Percentiles rank a stretch among this genome's conserved stretches.
Conservation (phyloP, 2,113 vertebrate genomes). For the Astur gentilis region DNA sequence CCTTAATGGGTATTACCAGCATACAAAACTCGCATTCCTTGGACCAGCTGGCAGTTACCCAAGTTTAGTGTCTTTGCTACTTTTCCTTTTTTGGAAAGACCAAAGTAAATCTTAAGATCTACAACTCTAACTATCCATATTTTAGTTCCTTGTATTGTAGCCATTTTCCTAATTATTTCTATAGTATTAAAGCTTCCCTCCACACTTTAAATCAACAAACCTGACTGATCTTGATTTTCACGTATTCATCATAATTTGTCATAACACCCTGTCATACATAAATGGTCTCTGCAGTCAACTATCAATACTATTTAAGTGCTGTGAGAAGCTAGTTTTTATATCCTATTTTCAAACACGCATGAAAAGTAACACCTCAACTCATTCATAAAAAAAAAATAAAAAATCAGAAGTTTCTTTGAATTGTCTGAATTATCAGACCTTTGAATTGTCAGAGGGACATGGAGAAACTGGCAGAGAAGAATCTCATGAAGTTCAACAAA, state of each 20-base stretch:
- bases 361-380: not conserved
- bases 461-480: not conserved
- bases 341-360: not conserved
- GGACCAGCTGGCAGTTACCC: not conserved
- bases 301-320: not conserved
- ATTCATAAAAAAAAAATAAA: not conserved
- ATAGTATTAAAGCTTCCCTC: not conserved
- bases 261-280: rapidly evolving
- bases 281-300: not conserved
- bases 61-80: not conserved
- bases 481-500: not conserved
- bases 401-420: not conserved
- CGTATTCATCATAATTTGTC: not conserved
- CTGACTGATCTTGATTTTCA: not conserved
- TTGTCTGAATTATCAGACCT: not conserved
- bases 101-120: not conserved
- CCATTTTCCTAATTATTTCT: not conserved
- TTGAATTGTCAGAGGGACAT: not conserved
- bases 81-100: constrained; percentile 37
- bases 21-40: constrained; percentile 2
- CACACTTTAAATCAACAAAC: not conserved
- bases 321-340: not conserved
- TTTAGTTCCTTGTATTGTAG: not conserved
- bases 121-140: not conserved
- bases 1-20: not conserved